Evolutionary conservation across 2,113 vertebrate species (phyloP).

Genomic region (Otolemur garnettii): DNA sequence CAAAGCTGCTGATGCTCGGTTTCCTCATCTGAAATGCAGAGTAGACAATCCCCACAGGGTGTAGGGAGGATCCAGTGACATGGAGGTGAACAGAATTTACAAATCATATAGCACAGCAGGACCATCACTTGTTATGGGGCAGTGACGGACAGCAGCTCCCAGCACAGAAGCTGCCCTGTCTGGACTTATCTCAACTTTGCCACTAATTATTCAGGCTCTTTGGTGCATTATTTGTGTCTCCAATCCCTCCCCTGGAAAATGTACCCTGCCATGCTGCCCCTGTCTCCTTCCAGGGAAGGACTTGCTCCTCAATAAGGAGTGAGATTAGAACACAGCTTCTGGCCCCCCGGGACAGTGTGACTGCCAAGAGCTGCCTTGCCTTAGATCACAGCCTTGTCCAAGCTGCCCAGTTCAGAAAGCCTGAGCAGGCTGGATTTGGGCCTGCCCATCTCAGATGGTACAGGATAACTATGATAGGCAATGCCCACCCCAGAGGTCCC

Average conservation of each 20-base stretch:
- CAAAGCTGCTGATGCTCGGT: neutral
- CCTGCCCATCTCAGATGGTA: accelerated
- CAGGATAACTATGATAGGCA: neutral
- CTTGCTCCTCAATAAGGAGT: accelerated
- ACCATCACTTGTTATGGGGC: neutral
- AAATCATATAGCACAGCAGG: neutral
- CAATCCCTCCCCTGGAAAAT: neutral
- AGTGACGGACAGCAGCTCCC: neutral
- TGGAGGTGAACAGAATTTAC: no score
- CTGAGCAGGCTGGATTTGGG: neutral
- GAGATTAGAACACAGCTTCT: no score
- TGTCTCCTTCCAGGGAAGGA: neutral
- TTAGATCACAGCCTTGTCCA: neutral
- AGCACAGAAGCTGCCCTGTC: no score
- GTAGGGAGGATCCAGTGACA: neutral
- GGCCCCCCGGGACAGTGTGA: neutral
- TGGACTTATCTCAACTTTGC: neutral
- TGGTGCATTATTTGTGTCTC: neutral
- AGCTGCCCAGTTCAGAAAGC: neutral
- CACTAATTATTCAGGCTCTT: neutral
- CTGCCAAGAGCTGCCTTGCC: neutral
- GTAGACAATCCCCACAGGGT: neutral
- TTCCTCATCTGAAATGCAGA: neutral
- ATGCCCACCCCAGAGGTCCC: neutral
- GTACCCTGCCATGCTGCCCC: neutral